phyloP scores from a whole-genome alignment of 2,113 vertebrate species.

The Todiramphus saurophagus region DNA sequence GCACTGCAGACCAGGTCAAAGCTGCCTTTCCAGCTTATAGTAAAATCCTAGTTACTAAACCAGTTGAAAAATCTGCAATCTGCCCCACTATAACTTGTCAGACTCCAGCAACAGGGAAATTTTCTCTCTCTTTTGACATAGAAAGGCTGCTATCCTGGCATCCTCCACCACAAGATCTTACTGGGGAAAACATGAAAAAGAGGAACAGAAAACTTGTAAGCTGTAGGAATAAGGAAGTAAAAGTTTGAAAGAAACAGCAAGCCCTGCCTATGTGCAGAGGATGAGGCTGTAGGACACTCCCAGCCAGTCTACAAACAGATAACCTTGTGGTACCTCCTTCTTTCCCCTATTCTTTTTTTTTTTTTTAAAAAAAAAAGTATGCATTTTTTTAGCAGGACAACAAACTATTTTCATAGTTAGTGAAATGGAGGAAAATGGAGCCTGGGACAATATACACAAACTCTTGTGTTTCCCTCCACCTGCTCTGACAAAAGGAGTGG shows the following conservation, averaged over 20 bases:
- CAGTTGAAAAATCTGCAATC: background rate
- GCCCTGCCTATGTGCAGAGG: background rate
- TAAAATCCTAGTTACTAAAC: background rate
- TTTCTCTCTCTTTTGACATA: background rate
- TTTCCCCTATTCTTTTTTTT: background rate
- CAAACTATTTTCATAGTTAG: background rate
- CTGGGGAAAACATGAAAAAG: background rate
- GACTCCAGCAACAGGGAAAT: background rate
- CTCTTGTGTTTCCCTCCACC: background rate
- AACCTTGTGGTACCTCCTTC: background rate
- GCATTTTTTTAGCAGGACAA: background rate
- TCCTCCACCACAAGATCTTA: background rate
- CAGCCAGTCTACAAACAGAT: background rate
- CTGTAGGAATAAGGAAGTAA: background rate
- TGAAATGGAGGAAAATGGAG: background rate
- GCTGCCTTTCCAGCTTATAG: background rate
- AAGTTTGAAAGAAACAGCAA: background rate
- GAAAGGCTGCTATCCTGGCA: background rate
- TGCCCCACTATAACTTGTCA: background rate
- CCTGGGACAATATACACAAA: background rate
- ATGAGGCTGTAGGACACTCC: background rate
- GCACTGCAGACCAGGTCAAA: background rate
- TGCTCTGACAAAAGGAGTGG: background rate
- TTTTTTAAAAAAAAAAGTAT: no score
- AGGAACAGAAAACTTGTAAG: background rate